Evolutionary conservation across 2,113 vertebrate species (phyloP).

Genomic region (Pipa parva): DNA sequence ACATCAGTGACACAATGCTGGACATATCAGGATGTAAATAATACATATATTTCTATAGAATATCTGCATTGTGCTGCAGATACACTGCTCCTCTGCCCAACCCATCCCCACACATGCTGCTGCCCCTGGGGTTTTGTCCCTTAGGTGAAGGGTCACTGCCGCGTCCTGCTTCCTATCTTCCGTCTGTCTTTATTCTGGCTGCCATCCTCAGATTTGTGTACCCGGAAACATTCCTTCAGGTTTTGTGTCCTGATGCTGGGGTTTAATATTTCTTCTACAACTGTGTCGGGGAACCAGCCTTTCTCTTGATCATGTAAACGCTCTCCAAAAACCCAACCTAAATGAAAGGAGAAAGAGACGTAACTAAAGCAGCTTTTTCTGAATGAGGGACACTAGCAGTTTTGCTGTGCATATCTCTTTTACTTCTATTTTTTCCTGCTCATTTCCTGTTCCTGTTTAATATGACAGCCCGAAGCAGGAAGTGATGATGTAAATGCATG

Average conservation of each 20-base stretch:
- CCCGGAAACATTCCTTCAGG: slow-evolving; percentile 83
- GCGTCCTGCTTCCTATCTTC: slow-evolving; percentile 72
- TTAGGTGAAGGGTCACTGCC: slow-evolving; percentile 55
- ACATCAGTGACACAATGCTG: slow-evolving; percentile 20
- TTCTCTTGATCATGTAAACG: slow-evolving; percentile 89
- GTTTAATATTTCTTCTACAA: slow-evolving; percentile 87
- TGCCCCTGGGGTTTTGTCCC: not conserved
- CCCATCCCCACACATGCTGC: slow-evolving; percentile 9
- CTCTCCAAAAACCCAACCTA: slow-evolving; percentile 95
- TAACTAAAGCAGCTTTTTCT: too few relatives aligned
- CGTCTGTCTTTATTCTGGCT: slow-evolving; percentile 63
- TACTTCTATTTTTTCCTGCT: too few relatives aligned
- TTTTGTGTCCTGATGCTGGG: slow-evolving; percentile 90
- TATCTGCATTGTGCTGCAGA: slow-evolving; percentile 40
- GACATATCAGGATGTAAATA: slow-evolving; percentile 11
- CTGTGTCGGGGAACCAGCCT: slow-evolving; percentile 91
- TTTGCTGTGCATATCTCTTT: too few relatives aligned
- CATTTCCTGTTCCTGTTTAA: too few relatives aligned
- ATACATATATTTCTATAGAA: slow-evolving; percentile 40
- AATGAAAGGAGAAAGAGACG: too few relatives aligned
- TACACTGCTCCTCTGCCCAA: slow-evolving; percentile 13
- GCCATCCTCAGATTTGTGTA: slow-evolving; percentile 83
- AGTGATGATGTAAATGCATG: too few relatives aligned
- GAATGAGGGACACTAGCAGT: too few relatives aligned
- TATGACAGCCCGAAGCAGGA: too few relatives aligned